Evolutionary conservation across 1,140 invertebrate genomes (phyloP), one percentile per base, ranked within the genome.

Genomic region (Panagrolaimus sp.): DNA sequence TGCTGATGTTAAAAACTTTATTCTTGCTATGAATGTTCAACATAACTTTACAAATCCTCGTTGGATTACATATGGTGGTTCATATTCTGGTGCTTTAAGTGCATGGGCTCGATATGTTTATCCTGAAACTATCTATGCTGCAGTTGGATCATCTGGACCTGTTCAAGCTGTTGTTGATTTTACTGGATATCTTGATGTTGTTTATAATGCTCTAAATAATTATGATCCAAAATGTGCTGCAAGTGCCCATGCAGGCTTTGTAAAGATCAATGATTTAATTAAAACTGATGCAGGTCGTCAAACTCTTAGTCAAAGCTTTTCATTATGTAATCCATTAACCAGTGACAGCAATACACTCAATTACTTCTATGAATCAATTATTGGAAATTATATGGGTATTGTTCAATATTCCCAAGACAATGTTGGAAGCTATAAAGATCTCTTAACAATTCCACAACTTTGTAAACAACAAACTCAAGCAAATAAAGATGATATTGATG

Each of bases 51-150:
- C 46, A 0, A 74, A 81, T 42, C 70, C 79, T 16, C 92, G 91
- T 85, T 93, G 92, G 90, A 89, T 96, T 69, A 88, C 89, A 2
- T 94, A 95, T 84, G 93, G 93, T 43, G 92, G 93, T 1, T 93
- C 91, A 0, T 96, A 96, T 84, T 43, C 77, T 0, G 76, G 92
- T 63, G 79, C 57, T 3, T 84, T 96, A 48, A 90, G 92, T n/a
- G 92, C 92, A 9, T 96, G 92, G 92, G 86, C 91, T 62, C 85
- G 93, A 65, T 81, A 89, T 7, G 95, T 94, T 84, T 96, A 93
- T 85, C 92, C 93, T 4, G 89, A 95, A 85, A 84, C 95, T 5
- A 88, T 93, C 1, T 85, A 91, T 83, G 89, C 83, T 1, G 88
- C 92, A 46, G 88, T 96, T 7, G 92, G 91, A n/a, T 4, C 2